Evolutionary conservation across 2,113 vertebrate genomes (phyloP).

Genomic region (Pelmatolapia mariae): DNA sequence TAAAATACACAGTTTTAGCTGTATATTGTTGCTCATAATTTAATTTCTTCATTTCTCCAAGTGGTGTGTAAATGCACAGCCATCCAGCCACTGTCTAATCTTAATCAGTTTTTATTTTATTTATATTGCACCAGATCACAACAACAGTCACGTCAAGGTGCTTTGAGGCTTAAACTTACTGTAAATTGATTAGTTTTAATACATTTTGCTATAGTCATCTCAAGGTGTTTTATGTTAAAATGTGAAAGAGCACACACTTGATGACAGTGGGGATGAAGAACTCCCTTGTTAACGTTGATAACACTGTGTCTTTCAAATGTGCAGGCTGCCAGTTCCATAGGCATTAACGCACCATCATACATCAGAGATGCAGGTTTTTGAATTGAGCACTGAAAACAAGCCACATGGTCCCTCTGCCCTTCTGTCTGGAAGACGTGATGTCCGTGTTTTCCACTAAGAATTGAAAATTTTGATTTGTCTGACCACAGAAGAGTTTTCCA

Average conservation of each 20-base stretch:
- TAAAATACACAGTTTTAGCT: rapidly evolving
- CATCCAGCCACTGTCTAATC: neutral
- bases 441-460: neutral
- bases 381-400: rapidly evolving
- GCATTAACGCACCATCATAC: neutral
- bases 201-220: neutral
- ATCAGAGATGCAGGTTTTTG: neutral
- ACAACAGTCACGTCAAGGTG: neutral
- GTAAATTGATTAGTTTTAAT: neutral
- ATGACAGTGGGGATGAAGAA: neutral
- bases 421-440: rapidly evolving
- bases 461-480: neutral
- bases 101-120: neutral
- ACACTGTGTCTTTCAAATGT: neutral
- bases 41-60: neutral
- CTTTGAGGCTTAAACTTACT: neutral
- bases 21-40: neutral
- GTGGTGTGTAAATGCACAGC: neutral
- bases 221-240: neutral
- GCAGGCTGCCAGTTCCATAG: neutral
- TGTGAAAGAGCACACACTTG: neutral
- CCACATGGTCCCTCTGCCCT: neutral
- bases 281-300: neutral
- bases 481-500: neutral
- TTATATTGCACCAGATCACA: neutral